phyloP scores from a whole-genome alignment of 1,140 invertebrate genomes.

The Tetramorium parvispinum region DNA sequence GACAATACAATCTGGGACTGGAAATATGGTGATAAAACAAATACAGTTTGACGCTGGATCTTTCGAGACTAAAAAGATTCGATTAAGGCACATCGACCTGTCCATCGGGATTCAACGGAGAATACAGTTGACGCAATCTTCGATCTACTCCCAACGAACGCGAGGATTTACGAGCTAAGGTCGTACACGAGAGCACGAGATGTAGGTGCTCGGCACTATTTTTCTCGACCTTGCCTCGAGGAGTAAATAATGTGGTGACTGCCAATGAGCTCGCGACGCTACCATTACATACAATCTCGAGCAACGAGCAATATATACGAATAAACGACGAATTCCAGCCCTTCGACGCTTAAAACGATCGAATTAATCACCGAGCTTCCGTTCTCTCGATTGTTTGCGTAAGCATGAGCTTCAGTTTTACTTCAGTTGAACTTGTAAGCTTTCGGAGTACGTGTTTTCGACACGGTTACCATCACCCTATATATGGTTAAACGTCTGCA shows the following conservation, averaged over 20 bases:
- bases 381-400: neutral
- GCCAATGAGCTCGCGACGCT: constrained; percentile 73
- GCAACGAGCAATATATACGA: neutral
- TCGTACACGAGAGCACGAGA: constrained; percentile 57
- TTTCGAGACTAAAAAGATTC: constrained; percentile 28
- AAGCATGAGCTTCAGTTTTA: neutral
- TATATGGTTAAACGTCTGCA: constrained; percentile 13
- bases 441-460: neutral
- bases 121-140: constrained; percentile 68
- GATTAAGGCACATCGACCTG: constrained; percentile 29
- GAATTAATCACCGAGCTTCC: constrained; percentile 45
- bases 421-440: neutral
- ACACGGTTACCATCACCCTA: neutral
- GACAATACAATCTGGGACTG: neutral
- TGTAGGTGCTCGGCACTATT: constrained; percentile 40
- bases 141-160: constrained; percentile 62
- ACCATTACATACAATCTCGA: constrained; percentile 55
- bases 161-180: constrained; percentile 69
- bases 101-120: constrained; percentile 39
- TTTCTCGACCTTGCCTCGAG: constrained; percentile 66
- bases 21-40: neutral
- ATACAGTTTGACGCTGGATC: neutral
- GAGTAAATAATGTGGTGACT: constrained; percentile 63
- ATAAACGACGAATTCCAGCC: neutral
- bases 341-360: neutral